Base-by-base conservation (phyloP, 2,888 invertebrate species). In the Torymus tubicola region DNA sequence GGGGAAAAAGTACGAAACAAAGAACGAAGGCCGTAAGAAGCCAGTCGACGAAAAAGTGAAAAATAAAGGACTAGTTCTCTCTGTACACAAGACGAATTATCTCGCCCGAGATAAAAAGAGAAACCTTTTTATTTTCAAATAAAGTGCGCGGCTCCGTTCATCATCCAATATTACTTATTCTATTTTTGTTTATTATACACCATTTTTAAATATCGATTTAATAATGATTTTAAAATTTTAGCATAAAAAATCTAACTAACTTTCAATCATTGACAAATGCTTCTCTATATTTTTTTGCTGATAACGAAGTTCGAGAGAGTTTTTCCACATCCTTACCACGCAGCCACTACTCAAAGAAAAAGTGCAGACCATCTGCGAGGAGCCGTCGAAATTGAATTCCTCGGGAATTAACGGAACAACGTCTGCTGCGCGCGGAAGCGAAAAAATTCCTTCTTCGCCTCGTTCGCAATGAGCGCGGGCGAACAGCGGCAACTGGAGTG, bases 21-120 rank as follows among this genome's bases (percentile, higher is more conserved):
- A 69, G 73, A 58, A 31, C 10, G 21, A 31, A 42, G 53, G 11
- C 64, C 65, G 53, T 72, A 79, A 81, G 79, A 80, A 80, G 58
- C 63, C 31, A 60, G 80, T 52, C 60, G 14, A 14, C 42, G 42
- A 57, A 57, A 18, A 70, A 58, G 50, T 16, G 12, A 57, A 79
- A 60, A 75, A 60, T 71, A 65, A 75, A 58, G 31, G 60, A 75
- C 65, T 61, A 2, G 2, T 13, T 61, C 42, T 52, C 65, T 64
- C 69, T 58, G 61, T 64, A 61, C 61, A 55, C 65, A 80, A 80
- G 71, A 76, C 57, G 52, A 76, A 80, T 71, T 80, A 76, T 71
- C 55, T 67, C 50, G 53, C 57, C 63, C 67, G 8, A 16, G 42
- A 57, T 42, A 42, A 50, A 74, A 42, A 60, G 8, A 42, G 64